Evolutionary conservation across 2,113 vertebrate species (phyloP).

Genomic region (Clarias gariepinus): DNA sequence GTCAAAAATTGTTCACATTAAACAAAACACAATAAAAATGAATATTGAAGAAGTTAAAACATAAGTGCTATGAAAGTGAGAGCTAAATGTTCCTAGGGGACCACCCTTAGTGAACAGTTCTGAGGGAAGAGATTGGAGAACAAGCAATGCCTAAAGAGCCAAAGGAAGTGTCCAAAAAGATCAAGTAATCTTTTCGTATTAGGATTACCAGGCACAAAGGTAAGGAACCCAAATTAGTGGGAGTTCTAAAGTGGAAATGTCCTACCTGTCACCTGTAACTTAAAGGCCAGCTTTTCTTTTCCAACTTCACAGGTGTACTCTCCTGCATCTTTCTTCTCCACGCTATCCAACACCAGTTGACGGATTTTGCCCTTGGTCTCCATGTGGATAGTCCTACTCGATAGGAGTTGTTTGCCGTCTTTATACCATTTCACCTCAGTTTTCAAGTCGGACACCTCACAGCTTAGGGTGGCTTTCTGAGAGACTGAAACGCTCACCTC

Average conservation of each 20-base stretch:
- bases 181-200: not conserved
- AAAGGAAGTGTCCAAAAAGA: not conserved
- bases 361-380: slow-evolving; percentile 70
- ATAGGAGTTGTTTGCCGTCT: slow-evolving; percentile 71
- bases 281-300: slow-evolving; percentile 71
- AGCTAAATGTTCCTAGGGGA: not conserved
- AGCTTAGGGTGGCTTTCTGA: slow-evolving; percentile 72
- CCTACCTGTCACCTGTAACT: slow-evolving; percentile 79
- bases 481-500: slow-evolving; percentile 67
- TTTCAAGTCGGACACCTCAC: slow-evolving; percentile 74
- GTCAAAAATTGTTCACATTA: not conserved
- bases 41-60: not conserved
- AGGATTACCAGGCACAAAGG: not conserved
- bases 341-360: slow-evolving; percentile 71
- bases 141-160: not conserved
- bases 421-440: slow-evolving; percentile 83
- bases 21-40: not conserved
- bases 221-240: not conserved
- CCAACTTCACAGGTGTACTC: slow-evolving; percentile 77
- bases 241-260: not conserved
- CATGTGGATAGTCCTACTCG: slow-evolving; percentile 68
- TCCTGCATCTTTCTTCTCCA: slow-evolving; percentile 77
- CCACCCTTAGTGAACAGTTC: not conserved
- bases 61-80: not conserved
- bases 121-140: not conserved